Base-by-base conservation (phyloP, 2,888 invertebrate genomes). In the Ephialtes manifestator region DNA sequence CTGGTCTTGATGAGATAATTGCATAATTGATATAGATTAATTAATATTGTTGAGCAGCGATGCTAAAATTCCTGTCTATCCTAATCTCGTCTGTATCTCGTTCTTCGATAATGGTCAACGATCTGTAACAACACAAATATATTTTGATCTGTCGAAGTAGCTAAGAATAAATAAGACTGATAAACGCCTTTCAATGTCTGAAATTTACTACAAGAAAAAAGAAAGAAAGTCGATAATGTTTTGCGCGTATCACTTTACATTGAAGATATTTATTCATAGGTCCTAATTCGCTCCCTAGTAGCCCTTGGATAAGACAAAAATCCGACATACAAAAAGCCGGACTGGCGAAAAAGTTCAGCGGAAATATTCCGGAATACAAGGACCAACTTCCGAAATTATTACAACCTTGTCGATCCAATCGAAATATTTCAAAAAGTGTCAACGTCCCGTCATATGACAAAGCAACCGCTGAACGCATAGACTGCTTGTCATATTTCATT, bases 111-210 rank as follows among this genome's bases (percentile, higher is more conserved):
- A 80, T 65, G 80, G 83, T 65, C 31, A 80, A 80, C 58, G 65
- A 76, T 84, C 80, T 77, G 77, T 81, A 75, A 68, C 48, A 86
- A 89, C 79, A 89, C 85, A 89, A 87, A 89, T 91, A 91, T 92
- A 91, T 92, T 91, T 92, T 90, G 89, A 88, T 90, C 89, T 91
- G 90, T 90, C 87, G 86, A 90, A 55, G 89, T 91, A 91, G 89
- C 88, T 91, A 90, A 81, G 68, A 92, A 92, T 92, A 92, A 92
- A 84, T 71, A 76, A 92, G 91, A 92, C 92, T 92, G 92, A 92
- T 87, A 90, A 89, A 91, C 80, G 75, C 80, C 83, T 80, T 67
- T 46, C 18, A 5, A 65, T 18, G 65, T 65, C 63, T 74, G n/a
- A 46, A 65, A 71, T 77, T 75, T 28, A 18, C 51, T 28, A n/a